A percentile compares a stretch with the other conserved stretches of the same genome.
These are phyloP conservation scores for Meganola albula DNA, from an alignment of 2,888 invertebrate genomes.

Conservation along the genomic window DNA sequence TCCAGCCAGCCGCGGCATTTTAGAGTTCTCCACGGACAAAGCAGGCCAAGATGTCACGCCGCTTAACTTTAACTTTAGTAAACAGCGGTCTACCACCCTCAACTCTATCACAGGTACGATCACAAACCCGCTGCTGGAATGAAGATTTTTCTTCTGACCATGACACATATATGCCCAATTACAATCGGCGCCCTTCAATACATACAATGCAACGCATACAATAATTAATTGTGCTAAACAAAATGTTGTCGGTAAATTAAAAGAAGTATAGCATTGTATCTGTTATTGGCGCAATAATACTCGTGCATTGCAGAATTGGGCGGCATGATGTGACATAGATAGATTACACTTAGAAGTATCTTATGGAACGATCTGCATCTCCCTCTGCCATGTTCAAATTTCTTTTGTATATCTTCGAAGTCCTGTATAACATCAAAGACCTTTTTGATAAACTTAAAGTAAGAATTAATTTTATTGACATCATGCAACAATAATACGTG, in stretches of 20 bases:
- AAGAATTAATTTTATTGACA: too few species aligned
- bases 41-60: constrained; percentile 93
- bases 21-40: constrained; percentile 91
- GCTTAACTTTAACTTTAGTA: constrained; percentile 87
- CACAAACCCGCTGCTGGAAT: constrained; percentile 25
- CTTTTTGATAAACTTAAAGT: too few species aligned
- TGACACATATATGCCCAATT: constrained; percentile 32
- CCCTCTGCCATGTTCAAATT: constrained; percentile 44
- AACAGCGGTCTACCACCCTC: constrained; percentile 82
- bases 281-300: neutral
- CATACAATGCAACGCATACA: too few species aligned
- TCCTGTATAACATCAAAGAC: too few species aligned
- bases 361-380: constrained; percentile 53
- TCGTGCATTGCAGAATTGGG: constrained; percentile 25
- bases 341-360: constrained; percentile 56
- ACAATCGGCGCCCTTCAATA: too few species aligned
- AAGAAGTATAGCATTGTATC: too few species aligned
- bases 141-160: constrained; percentile 28
- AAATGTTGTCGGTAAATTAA: too few species aligned
- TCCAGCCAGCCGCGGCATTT: constrained; percentile 81
- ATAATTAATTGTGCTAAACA: too few species aligned
- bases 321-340: constrained; percentile 47
- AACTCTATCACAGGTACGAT: constrained; percentile 85
- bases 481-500: too few species aligned
- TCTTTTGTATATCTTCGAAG: too few species aligned